Conservation (phyloP, 2,113 vertebrate genomes). For the Felis chaus region DNA sequence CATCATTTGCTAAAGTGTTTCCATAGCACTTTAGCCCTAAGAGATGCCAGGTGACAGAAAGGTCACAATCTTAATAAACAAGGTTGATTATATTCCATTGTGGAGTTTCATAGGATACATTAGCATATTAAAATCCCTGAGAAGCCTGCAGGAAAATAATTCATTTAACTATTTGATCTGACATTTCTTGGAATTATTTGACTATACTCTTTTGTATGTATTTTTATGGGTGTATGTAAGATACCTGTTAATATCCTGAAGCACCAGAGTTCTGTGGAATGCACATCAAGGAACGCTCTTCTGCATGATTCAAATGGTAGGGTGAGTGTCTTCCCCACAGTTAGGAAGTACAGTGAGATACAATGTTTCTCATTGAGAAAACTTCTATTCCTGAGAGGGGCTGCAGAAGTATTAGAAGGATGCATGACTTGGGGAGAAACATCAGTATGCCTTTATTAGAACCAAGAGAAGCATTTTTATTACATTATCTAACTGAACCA, state of each 20-base stretch:
- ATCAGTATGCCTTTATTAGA: background rate
- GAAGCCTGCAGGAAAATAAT: background rate
- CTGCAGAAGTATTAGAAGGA: background rate
- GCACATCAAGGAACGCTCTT: background rate
- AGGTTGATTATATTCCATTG: background rate
- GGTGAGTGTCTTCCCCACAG: background rate
- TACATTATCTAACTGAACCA: background rate
- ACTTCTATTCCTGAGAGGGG: background rate
- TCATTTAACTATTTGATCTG: background rate
- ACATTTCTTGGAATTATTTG: slow-evolving; percentile 20
- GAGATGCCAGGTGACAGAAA: background rate
- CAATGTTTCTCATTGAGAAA: background rate
- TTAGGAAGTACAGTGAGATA: background rate
- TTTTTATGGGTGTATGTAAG: background rate
- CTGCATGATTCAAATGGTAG: background rate
- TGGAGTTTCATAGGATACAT: background rate
- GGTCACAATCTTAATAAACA: background rate
- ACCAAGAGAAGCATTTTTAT: background rate
- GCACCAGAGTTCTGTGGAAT: background rate
- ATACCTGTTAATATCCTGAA: background rate
- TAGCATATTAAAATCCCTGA: slow-evolving; percentile 1
- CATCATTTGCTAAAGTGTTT: background rate
- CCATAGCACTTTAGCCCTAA: background rate
- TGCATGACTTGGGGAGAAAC: background rate
- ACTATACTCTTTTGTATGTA: background rate